Conservation (phyloP, 2,797 vertebrate species). For the Gobio occitaniae region DNA sequence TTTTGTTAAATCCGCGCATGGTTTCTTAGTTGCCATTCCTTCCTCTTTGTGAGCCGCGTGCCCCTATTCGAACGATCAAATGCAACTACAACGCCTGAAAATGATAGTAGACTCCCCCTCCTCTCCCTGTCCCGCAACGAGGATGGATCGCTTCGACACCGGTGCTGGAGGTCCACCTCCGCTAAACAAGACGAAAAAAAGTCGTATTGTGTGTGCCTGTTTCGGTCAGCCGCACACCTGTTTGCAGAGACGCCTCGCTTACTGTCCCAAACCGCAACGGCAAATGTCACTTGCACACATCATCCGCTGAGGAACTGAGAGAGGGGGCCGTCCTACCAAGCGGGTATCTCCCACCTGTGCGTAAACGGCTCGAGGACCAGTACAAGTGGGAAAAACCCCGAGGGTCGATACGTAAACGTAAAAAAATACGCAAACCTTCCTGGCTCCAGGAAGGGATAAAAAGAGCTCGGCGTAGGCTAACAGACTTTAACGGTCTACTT, state of each 20-base stretch:
- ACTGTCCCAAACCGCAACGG: constrained; percentile 84
- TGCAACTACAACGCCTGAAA: constrained; percentile 61
- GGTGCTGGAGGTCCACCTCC: constrained; percentile 65
- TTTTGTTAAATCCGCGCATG: constrained; percentile 82
- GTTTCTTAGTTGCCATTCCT: constrained; percentile 83
- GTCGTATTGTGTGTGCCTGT: constrained; percentile 52
- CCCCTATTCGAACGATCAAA: constrained; percentile 43
- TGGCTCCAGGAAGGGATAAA: not conserved
- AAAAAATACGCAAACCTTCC: constrained; percentile 67
- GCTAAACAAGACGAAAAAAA: constrained; percentile 28
- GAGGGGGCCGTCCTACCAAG: constrained; percentile 82
- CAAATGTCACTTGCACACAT: constrained; percentile 83
- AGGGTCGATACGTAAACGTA: constrained; percentile 62
- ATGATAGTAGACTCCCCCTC: constrained; percentile 65
- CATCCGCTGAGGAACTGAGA: constrained; percentile 73
- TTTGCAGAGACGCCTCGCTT: constrained; percentile 84
- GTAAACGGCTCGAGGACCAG: constrained; percentile 73
- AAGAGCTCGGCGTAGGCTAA: not conserved
- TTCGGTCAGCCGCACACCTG: constrained; percentile 89
- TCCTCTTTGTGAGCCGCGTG: constrained; percentile 56
- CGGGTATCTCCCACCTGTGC: constrained; percentile 84
- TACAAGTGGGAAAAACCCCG: constrained; percentile 59
- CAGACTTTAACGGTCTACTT: constrained; percentile 41
- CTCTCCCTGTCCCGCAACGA: constrained; percentile 75
- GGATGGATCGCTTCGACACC: constrained; percentile 64